These are phyloP conservation scores for Leptobrachium leishanense DNA, from an alignment of 2,113 vertebrate genomes.

Conservation along the genomic window DNA sequence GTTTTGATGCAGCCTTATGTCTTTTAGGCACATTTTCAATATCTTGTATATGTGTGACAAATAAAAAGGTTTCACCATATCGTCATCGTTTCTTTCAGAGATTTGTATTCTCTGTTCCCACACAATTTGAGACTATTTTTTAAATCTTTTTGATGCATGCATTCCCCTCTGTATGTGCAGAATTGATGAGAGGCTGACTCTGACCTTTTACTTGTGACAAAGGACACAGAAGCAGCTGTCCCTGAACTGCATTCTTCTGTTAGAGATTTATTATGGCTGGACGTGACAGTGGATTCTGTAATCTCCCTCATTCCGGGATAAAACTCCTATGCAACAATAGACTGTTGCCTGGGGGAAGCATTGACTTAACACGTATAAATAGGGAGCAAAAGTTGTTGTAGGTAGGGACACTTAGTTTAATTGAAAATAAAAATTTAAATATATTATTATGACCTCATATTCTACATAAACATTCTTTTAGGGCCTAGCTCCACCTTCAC, in stretches of 20 bases:
- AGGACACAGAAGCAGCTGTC: conserved; percentile 52
- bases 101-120: not conserved
- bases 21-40: not conserved
- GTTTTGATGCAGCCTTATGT: not conserved
- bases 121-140: not conserved
- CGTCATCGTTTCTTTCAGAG: not conserved
- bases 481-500: not conserved
- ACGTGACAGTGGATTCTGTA: conserved; percentile 49
- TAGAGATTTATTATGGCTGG: conserved; percentile 58
- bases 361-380: conserved; percentile 40
- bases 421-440: not conserved
- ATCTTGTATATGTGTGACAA: not conserved
- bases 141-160: not conserved
- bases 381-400: not conserved
- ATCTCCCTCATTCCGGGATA: conserved; percentile 54
- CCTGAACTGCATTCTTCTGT: conserved; percentile 52
- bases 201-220: conserved; percentile 39
- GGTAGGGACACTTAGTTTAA: not conserved
- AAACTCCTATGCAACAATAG: conserved; percentile 56
- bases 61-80: not conserved
- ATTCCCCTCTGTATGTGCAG: fast-evolving
- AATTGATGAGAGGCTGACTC: not conserved
- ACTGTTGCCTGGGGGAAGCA: conserved; percentile 56
- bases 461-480: not conserved
- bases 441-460: not conserved